A percentile compares a stretch with the other conserved stretches of the same genome.
phyloP scores from a whole-genome alignment of 2,888 invertebrate species.

The Caenorhabditis zanzibari region DNA sequence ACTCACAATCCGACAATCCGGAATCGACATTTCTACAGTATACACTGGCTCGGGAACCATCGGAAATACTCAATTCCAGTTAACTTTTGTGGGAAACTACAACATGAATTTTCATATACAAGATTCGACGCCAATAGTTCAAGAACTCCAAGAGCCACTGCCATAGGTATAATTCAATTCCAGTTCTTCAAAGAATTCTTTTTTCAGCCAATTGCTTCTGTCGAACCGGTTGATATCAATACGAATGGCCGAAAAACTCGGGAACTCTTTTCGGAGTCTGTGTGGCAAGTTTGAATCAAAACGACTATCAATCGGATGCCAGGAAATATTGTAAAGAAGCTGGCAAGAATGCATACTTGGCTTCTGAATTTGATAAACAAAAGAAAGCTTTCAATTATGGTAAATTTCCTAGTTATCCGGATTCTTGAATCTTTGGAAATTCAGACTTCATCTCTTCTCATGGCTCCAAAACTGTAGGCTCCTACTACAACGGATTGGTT shows the following conservation, averaged over 20 bases:
- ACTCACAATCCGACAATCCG: constrained; percentile 22
- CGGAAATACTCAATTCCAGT: constrained; percentile 5
- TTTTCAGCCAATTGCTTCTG: constrained; percentile 48
- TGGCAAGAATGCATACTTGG: constrained; percentile 14
- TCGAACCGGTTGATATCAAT: constrained; percentile 18
- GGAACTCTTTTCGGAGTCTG: constrained; percentile 33
- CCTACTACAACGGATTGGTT: constrained; percentile 31
- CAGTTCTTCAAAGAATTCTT: too few species aligned
- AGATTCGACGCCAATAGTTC: not conserved
- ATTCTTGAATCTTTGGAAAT: not conserved
- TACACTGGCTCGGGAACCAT: constrained; percentile 22
- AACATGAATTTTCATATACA: constrained; percentile 40
- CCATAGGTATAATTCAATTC: not conserved
- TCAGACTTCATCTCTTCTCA: constrained; percentile 19
- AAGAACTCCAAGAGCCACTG: constrained; percentile 29
- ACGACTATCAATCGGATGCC: constrained; percentile 2
- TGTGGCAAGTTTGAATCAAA: constrained; percentile 2
- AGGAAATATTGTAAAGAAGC: constrained; percentile 18
- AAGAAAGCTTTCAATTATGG: constrained; percentile 30
- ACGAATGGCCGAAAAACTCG: constrained; percentile 24
- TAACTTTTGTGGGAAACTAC: constrained; percentile 25
- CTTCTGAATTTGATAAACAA: constrained; percentile 23
- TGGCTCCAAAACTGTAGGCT: constrained; percentile 6
- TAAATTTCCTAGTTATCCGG: not conserved
- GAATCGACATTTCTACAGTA: constrained; percentile 27